These are phyloP conservation scores for Thera obeliscata DNA, from an alignment of 2,888 invertebrate genomes.

Conservation along the genomic window DNA sequence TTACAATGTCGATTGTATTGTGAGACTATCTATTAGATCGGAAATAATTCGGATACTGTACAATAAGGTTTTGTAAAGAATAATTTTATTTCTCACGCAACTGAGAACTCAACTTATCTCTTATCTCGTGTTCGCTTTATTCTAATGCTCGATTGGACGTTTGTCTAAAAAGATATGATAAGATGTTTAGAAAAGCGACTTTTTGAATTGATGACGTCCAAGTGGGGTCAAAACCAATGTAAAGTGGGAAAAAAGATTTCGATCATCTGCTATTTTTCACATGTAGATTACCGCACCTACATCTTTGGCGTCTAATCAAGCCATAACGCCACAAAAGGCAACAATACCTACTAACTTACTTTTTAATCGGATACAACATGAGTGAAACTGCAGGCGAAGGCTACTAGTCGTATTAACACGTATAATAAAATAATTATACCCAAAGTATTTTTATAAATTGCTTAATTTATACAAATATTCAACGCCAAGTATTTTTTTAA, in stretches of 20 bases:
- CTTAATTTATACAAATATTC: neutral
- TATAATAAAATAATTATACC: neutral
- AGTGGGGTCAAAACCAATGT: no score
- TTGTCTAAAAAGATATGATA: neutral
- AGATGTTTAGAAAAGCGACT: neutral
- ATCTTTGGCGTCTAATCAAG: no score
- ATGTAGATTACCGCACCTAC: no score
- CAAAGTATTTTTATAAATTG: neutral
- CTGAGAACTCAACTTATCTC: neutral
- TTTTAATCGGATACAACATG: neutral
- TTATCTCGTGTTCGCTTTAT: neutral
- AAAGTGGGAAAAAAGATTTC: no score
- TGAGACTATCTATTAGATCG: constrained; percentile 19
- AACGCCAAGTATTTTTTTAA: neutral
- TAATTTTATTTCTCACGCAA: constrained; percentile 8
- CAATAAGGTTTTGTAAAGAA: neutral
- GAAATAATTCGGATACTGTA: neutral
- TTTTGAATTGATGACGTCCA: no score
- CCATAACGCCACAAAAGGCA: no score
- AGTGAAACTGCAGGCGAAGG: neutral
- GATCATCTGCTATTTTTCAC: no score
- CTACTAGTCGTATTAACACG: neutral
- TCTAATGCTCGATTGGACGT: neutral
- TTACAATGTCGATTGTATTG: constrained; percentile 15
- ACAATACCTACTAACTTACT: neutral